Conservation (phyloP, 2,797 vertebrate genomes). For the Melanotaenia maccullochi region DNA sequence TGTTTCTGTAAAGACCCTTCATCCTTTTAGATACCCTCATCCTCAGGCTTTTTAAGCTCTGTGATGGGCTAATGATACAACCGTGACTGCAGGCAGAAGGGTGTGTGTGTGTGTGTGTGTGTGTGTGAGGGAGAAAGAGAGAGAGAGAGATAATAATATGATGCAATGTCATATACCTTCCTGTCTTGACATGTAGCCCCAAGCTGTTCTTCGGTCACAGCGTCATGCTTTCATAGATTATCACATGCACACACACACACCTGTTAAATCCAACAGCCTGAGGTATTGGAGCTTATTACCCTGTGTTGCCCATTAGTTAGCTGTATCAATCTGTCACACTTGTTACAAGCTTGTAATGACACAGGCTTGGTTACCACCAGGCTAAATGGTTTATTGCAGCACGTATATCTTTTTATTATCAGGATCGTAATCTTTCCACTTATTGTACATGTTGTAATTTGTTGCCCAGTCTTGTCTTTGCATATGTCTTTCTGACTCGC, state of each 20-base stretch:
- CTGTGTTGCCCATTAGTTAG: slow-evolving; percentile 52
- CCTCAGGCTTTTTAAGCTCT: slow-evolving; percentile 25
- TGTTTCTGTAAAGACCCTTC: not conserved
- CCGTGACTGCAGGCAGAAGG: slow-evolving; percentile 61
- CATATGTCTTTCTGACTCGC: slow-evolving; percentile 30
- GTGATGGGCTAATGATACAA: slow-evolving; percentile 64
- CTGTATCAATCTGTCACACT: slow-evolving; percentile 50
- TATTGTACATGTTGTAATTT: slow-evolving; percentile 27
- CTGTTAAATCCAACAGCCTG: slow-evolving; percentile 65
- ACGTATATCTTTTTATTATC: slow-evolving; percentile 43
- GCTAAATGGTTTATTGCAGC: slow-evolving; percentile 53
- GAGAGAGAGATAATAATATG: slow-evolving; percentile 44
- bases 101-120: slow-evolving; percentile 13
- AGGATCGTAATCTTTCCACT: slow-evolving; percentile 38
- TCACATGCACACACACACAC: slow-evolving; percentile 49
- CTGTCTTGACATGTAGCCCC: slow-evolving; percentile 54
- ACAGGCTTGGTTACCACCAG: slow-evolving; percentile 49
- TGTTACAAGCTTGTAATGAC: slow-evolving; percentile 45
- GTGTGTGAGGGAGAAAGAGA: too few species aligned
- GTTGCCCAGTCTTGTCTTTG: slow-evolving; percentile 9
- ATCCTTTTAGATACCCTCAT: slow-evolving; percentile 16
- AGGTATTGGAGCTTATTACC: slow-evolving; percentile 53
- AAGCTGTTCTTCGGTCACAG: slow-evolving; percentile 41
- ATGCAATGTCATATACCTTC: slow-evolving; percentile 58
- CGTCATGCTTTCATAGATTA: slow-evolving; percentile 39